Evolutionary conservation across 2,797 vertebrate genomes (phyloP), one percentile per base, ranked within the genome.

Genomic region (Periophthalmus magnuspinnatus): DNA sequence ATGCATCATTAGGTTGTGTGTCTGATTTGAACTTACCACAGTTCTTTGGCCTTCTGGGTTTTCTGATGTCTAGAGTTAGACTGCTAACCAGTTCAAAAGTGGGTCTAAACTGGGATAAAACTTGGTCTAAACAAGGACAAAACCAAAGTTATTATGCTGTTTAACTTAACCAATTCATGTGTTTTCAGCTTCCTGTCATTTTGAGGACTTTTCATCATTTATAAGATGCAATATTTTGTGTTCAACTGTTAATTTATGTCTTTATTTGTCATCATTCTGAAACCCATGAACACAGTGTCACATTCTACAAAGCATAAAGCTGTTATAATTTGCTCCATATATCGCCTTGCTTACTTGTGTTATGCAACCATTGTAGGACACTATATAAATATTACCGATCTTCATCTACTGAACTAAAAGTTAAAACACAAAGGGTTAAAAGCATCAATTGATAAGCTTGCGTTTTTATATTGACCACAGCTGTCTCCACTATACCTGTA

Each of bases 401-500:
- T 11, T 6, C 36, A 41, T 41, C 11, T 11, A 6, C 36, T 22
- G 33, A 60, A n/a, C 7, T 32, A 17, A 32, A 58, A 19, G 28
- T 58, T 58, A 58, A 21, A 62, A 22, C 34, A 22, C n/a, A 38
- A 38, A 58, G 58, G 52, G 52, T 24, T 55, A 4, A 24, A 55
- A 24, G 52, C 16, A 2, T 10, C n/a, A 11, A 11, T 21, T 38
- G 21, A 45, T 64, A 16, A 17, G n/a, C 16, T 19, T 62, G 24
- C 7, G 47, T 47, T 41, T 47, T 19, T 16, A 50, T 16, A 32
- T 19, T 22, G 64, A 54, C 16, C 38, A 21, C 11, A 50, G 16
- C 59, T 2, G 65, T 59, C 54, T n/a, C 48, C 56, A 17, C 41
- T 72, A 6, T 58, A 59, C 41, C 19, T 67, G 62, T 65, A 50